Evolutionary conservation across 2,113 vertebrate genomes (phyloP).

Genomic region (Cyrtonyx montezumae): DNA sequence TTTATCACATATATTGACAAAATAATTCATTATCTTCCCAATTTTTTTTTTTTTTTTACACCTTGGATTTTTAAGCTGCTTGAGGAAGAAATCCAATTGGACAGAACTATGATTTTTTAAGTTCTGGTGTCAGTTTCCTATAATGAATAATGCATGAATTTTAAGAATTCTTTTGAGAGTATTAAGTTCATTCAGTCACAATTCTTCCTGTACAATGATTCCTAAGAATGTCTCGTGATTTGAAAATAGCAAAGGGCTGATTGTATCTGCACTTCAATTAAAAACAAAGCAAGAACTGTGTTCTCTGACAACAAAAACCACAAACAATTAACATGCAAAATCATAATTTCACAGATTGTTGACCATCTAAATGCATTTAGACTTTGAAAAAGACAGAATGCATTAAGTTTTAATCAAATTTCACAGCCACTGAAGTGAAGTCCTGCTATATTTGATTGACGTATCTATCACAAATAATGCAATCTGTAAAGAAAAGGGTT

Average conservation of each 20-base stretch:
- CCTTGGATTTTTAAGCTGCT: neutral
- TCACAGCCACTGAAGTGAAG: constrained; percentile 69
- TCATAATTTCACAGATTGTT: constrained; percentile 68
- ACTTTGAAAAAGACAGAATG: constrained; percentile 39
- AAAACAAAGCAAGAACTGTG: constrained; percentile 46
- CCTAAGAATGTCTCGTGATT: neutral
- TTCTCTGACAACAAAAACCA: constrained; percentile 58
- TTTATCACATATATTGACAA: neutral
- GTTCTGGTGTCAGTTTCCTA: neutral
- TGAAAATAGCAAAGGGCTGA: neutral
- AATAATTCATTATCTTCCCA: neutral
- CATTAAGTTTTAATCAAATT: constrained; percentile 77
- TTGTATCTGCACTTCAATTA: constrained; percentile 16
- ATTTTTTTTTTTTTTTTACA: neutral
- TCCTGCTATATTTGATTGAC: constrained; percentile 68
- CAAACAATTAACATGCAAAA: constrained; percentile 72
- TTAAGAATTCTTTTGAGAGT: neutral
- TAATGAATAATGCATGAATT: neutral
- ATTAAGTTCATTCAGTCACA: neutral
- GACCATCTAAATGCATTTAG: constrained; percentile 55
- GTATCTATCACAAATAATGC: constrained; percentile 65
- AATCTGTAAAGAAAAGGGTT: constrained; percentile 59
- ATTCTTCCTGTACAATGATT: neutral
- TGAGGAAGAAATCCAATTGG: neutral
- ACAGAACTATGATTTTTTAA: neutral